Evolutionary conservation across 2,888 invertebrate genomes (phyloP).

Genomic region (Exocentrus adspersus): DNA sequence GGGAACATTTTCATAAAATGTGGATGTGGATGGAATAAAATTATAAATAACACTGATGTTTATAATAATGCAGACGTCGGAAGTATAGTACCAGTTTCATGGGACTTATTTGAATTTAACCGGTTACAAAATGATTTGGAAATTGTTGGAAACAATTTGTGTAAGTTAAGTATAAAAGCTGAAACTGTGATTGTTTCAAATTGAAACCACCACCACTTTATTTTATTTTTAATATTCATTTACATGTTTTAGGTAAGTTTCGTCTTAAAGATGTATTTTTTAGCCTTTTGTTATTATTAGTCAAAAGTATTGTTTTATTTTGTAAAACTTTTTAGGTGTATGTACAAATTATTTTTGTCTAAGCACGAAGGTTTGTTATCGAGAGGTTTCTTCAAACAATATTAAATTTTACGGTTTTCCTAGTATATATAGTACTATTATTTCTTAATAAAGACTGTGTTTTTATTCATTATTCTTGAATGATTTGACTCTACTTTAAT

Average conservation of each 20-base stretch:
- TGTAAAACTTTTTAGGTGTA: neutral
- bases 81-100: constrained; percentile 17
- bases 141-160: constrained; percentile 18
- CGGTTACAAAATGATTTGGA: constrained; percentile 6
- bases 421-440: constrained; percentile 32
- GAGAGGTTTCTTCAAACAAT: constrained; percentile 22
- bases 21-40: too few species aligned
- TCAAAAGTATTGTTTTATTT: neutral
- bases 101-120: neutral
- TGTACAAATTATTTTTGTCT: neutral
- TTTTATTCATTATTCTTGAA: constrained; percentile 19
- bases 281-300: too few species aligned
- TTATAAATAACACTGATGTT: too few species aligned
- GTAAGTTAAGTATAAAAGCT: constrained; percentile 33
- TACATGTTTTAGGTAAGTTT: neutral
- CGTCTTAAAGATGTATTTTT: neutral
- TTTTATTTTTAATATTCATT: constrained; percentile 12
- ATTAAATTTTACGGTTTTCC: constrained; percentile 20
- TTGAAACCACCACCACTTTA: constrained; percentile 25
- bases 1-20: too few species aligned
- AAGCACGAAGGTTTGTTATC: constrained; percentile 12
- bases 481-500: constrained; percentile 30
- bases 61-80: too few species aligned
- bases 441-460: constrained; percentile 38
- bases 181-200: constrained; percentile 43